Evolutionary conservation across 1,140 invertebrate genomes (phyloP).

Genomic region (Akabosia matsudoensis): DNA sequence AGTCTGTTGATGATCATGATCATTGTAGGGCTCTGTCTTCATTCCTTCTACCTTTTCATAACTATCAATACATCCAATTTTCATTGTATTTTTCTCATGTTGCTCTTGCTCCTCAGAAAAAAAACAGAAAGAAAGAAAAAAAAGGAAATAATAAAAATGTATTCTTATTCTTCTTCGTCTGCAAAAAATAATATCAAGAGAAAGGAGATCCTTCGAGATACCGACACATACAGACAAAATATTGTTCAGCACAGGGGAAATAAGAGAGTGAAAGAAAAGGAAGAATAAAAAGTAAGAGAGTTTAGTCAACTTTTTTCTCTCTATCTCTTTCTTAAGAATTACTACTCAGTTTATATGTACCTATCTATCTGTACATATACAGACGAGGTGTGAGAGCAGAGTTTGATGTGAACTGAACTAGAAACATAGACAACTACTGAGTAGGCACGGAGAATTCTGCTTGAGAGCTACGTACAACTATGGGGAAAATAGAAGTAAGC

Average conservation of each 20-base stretch:
- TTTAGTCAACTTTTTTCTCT: neutral
- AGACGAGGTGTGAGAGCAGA: too few relatives aligned
- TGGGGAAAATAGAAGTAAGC: neutral
- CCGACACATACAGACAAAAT: neutral
- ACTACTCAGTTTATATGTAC: too few relatives aligned
- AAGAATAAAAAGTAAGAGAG: neutral
- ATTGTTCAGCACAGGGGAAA: conserved; percentile 20
- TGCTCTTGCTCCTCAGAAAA: neutral
- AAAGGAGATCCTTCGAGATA: neutral
- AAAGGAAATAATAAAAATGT: neutral
- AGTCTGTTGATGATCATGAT: neutral
- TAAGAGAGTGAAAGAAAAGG: neutral
- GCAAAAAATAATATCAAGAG: neutral
- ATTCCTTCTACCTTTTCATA: neutral
- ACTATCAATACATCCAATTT: neutral
- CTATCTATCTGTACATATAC: too few relatives aligned
- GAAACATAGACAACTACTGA: neutral
- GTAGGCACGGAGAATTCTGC: neutral
- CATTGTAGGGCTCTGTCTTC: too few relatives aligned
- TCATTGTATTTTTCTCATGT: too few relatives aligned
- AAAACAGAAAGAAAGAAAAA: neutral
- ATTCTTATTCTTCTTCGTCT: neutral
- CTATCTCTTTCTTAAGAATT: neutral
- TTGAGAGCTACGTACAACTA: neutral
- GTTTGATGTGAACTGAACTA: too few relatives aligned